Evolutionary conservation across 2,797 vertebrate genomes (phyloP).

Genomic region (Coilia nasus): DNA sequence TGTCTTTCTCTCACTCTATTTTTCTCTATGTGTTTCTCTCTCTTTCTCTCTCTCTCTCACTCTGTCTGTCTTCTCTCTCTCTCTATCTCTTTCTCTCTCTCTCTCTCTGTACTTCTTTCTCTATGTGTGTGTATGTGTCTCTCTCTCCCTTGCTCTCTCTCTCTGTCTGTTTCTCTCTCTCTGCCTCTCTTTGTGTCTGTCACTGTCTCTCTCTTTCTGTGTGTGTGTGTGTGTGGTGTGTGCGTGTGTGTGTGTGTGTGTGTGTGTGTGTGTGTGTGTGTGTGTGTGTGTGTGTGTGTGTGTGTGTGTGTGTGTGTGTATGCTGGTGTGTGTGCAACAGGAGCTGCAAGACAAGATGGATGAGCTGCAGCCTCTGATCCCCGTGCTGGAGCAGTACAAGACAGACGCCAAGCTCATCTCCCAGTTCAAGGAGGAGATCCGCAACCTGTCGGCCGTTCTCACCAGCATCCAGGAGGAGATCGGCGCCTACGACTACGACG

Average conservation of each 20-base stretch:
- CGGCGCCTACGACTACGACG: constrained; percentile 94
- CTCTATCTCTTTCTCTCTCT: background rate
- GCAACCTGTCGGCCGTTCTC: constrained; percentile 89
- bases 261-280: background rate
- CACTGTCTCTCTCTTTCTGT: background rate
- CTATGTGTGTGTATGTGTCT: no score
- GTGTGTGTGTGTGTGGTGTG: background rate
- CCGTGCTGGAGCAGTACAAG: constrained; percentile 98
- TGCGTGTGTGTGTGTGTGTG: background rate
- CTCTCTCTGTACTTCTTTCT: background rate
- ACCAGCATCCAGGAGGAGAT: constrained; percentile 95
- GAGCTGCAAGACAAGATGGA: constrained; percentile 98
- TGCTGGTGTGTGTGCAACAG: constrained; percentile 64
- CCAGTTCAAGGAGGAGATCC: constrained; percentile 97
- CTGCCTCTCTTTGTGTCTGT: no score
- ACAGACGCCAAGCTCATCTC: constrained; percentile 93
- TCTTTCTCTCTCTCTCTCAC: background rate
- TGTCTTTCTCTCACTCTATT: background rate
- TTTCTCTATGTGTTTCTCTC: background rate
- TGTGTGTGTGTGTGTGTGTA: constrained; percentile 29
- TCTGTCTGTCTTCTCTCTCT: background rate
- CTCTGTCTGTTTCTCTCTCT: background rate
- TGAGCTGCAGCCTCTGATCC: constrained; percentile 93
- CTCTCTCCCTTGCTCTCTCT: background rate
- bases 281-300: constrained; percentile 8